Conservation (phyloP, 2,113 vertebrate genomes). For the Solea senegalensis region DNA sequence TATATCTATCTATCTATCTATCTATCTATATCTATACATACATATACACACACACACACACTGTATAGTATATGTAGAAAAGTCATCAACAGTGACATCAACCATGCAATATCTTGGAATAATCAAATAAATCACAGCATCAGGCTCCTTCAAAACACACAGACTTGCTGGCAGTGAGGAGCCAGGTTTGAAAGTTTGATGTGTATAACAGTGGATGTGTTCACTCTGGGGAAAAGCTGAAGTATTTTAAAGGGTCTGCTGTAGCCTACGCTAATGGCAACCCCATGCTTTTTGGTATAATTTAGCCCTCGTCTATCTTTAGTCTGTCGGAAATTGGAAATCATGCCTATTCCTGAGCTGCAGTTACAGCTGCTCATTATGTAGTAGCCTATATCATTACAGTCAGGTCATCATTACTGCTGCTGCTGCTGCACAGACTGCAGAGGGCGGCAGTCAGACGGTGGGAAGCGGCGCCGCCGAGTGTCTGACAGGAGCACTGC, state of each 20-base stretch:
- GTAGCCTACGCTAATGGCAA: slow-evolving; percentile 33
- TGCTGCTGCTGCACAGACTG: slow-evolving; percentile 1
- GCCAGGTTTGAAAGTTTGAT: not conserved
- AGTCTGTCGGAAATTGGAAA: slow-evolving; percentile 62
- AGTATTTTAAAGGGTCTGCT: slow-evolving; percentile 25
- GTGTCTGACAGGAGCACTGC: slow-evolving; percentile 31
- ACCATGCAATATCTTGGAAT: not conserved
- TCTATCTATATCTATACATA: too few species aligned
- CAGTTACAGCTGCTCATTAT: slow-evolving; percentile 66
- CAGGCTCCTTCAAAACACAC: not conserved
- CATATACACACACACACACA: too few species aligned
- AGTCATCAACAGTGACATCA: not conserved
- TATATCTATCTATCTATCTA: too few species aligned
- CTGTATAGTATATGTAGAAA: too few species aligned
- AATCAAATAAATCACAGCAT: not conserved
- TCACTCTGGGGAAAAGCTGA: not conserved
- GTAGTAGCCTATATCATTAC: slow-evolving; percentile 57
- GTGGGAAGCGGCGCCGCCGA: slow-evolving; percentile 47
- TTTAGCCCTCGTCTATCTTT: slow-evolving; percentile 59
- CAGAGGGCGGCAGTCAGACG: not conserved
- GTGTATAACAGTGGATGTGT: not conserved
- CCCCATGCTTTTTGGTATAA: slow-evolving; percentile 40
- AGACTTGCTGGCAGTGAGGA: not conserved
- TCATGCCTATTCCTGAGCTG: slow-evolving; percentile 44
- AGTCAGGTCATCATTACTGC: slow-evolving; percentile 43